Evolutionary conservation across 2,797 vertebrate species (phyloP), one percentile per base, ranked within the genome.

Genomic region (Percopsis omiscomaycus): DNA sequence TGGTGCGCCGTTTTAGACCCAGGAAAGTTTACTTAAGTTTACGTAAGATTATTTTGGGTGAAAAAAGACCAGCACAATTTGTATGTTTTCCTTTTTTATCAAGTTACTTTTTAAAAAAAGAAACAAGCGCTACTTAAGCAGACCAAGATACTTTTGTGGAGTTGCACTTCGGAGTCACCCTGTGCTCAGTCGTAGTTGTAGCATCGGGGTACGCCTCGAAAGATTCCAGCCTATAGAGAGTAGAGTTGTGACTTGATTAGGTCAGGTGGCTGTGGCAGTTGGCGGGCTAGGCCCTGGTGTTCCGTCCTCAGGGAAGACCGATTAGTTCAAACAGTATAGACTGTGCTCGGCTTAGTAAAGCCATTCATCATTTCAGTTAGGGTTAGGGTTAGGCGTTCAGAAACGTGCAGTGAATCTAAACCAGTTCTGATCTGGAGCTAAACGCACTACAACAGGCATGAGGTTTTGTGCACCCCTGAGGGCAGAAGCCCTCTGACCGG

Each of bases 401-500:
- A 22, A 50, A 59, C 56, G 61, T 75, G 80, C 77, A 32, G 65
- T 28, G 68, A 70, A 74, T 81, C 42, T 55, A 66, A 71, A 83
- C 57, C 76, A 52, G 67, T 69, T 79, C 64, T 66, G 32, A 65
- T 75, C 59, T 8, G 6, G 29, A 68, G 60, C 60, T 57, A 56
- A 71, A 60, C 66, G 14, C n/a, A 45, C 81, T 63, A 47, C 3
- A 78, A 69, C 61, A 57, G 52, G 66, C 73, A 68, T 56, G 59
- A 84, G 70, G 77, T 54, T 68, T 50, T 61, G 70, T 75, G 70
- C 70, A 67, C 76, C 79, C 82, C 79, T 10, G 3, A 69, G 66
- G 80, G 73, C 74, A 79, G 71, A 70, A 62, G 79, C 86, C 83
- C 83, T 87, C 83, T 82, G 84, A 89, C 79, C 80, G 81, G 83